Evolutionary conservation across 2,797 vertebrate species (phyloP), one percentile per base, ranked within the genome.

Genomic region (Bryconaethiops microstoma): DNA sequence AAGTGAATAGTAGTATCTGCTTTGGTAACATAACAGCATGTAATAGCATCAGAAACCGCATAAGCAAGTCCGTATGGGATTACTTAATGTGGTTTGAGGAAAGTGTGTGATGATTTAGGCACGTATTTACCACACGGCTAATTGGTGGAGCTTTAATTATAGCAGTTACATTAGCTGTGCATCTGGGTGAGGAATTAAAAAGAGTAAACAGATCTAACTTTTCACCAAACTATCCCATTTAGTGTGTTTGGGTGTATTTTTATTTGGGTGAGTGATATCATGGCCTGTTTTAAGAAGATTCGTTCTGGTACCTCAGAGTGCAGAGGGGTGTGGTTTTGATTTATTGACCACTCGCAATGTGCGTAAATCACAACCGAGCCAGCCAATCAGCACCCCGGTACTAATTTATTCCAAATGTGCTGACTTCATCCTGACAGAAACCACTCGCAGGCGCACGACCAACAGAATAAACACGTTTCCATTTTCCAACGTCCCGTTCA

Each of bases 321-420:
- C 7, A 86, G 86, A 79, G 83, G 86, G 86, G 80, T 76, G 67
- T 75, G 80, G 74, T 50, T 74, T 67, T 85, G 87, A 91, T 91
- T 91, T 91, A 89, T 84, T 86, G 80, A 81, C 79, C 48, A 39
- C 71, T 62, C 84, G 81, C 79, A 63, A 78, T 76, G 64, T 77
- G 73, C 86, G 81, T 50, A 4, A 81, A 86, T 83, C 85, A 85
- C 50, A 84, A 76, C 23, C 57, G 64, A 1, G 50, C 62, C 76
- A 77, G 82, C 65, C 82, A 70, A 74, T 84, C 69, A 79, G 70
- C 52, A 74, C 76, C 78, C 35, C 21, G 4, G 73, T 29, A n/a
- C 62, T 35, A 70, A 82, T 83, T 73, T 60, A 74, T 74, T 81
- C 76, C 76, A 59, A 72, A 71, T 14, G 35, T 77, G 57, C 73